Evolutionary conservation across 2,888 invertebrate genomes (phyloP).

Genomic region (Pyrrhia umbra): DNA sequence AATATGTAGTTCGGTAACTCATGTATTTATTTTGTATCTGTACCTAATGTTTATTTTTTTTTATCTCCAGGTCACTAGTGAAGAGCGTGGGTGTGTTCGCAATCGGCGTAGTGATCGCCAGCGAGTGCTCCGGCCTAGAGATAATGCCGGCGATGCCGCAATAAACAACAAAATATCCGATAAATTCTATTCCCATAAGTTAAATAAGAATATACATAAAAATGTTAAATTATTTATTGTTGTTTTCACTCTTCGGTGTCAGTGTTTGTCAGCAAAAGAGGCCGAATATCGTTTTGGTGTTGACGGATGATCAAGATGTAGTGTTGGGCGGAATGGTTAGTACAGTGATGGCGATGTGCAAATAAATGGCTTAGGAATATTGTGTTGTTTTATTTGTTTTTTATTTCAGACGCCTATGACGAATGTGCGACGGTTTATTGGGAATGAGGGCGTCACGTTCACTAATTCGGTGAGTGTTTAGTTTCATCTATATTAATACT

Average conservation of each 20-base stretch:
- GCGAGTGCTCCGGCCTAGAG: conserved; percentile 94
- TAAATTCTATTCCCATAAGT: conserved; percentile 52
- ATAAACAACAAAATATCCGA: conserved; percentile 64
- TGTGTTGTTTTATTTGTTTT: conserved; percentile 68
- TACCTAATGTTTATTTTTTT: conserved; percentile 52
- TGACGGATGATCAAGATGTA: conserved; percentile 97
- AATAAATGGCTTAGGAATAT: conserved; percentile 78
- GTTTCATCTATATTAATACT: background rate
- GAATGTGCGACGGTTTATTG: conserved; percentile 91
- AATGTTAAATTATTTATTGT: conserved; percentile 83
- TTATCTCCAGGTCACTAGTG: conserved; percentile 93
- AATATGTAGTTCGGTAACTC: conserved; percentile 3
- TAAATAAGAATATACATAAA: conserved; percentile 60
- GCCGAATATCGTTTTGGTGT: conserved; percentile 94
- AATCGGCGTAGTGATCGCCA: conserved; percentile 94
- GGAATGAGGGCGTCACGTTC: conserved; percentile 92
- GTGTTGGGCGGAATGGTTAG: conserved; percentile 94
- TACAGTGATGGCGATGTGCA: conserved; percentile 64
- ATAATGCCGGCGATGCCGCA: conserved; percentile 91
- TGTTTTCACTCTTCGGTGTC: conserved; percentile 70
- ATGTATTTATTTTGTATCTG: conserved; percentile 30
- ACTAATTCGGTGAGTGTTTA: conserved; percentile 92
- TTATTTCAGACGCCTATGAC: conserved; percentile 92
- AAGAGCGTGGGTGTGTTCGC: conserved; percentile 95
- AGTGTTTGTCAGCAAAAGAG: conserved; percentile 67